Percentiles rank a stretch among this genome's conserved stretches.
These are phyloP conservation scores for Spodoptera exigua DNA, from an alignment of 2,888 invertebrate genomes.

Conservation along the genomic window DNA sequence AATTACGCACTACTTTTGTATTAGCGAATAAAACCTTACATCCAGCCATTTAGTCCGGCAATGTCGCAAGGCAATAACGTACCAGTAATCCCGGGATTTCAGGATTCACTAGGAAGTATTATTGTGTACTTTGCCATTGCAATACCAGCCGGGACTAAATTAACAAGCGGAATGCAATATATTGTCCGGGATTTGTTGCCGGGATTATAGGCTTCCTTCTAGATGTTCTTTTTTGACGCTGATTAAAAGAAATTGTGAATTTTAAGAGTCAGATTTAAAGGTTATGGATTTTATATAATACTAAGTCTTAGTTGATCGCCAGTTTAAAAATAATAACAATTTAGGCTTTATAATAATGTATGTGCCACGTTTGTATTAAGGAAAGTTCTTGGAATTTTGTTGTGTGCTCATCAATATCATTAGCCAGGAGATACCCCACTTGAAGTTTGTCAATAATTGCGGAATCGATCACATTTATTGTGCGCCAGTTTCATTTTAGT, in stretches of 20 bases:
- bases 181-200: slow-evolving; percentile 68
- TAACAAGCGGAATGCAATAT: slow-evolving; percentile 78
- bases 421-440: no score
- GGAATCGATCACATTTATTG: no score
- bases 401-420: no score
- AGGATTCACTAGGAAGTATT: slow-evolving; percentile 65
- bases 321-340: no score
- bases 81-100: slow-evolving; percentile 77
- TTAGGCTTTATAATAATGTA: no score
- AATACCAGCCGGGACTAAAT: slow-evolving; percentile 72
- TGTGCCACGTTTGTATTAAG: no score
- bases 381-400: no score
- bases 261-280: not conserved
- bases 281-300: no score
- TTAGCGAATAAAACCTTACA: slow-evolving; percentile 74
- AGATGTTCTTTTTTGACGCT: slow-evolving; percentile 31
- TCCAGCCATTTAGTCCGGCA: slow-evolving; percentile 61
- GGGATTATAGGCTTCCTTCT: slow-evolving; percentile 53
- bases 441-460: no score
- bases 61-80: slow-evolving; percentile 74
- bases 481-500: no score
- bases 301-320: no score
- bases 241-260: slow-evolving; percentile 5
- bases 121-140: slow-evolving; percentile 73
- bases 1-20: slow-evolving; percentile 72